Base-by-base conservation (phyloP, 2,888 invertebrate species). In the Trileptium ribeirensis region DNA sequence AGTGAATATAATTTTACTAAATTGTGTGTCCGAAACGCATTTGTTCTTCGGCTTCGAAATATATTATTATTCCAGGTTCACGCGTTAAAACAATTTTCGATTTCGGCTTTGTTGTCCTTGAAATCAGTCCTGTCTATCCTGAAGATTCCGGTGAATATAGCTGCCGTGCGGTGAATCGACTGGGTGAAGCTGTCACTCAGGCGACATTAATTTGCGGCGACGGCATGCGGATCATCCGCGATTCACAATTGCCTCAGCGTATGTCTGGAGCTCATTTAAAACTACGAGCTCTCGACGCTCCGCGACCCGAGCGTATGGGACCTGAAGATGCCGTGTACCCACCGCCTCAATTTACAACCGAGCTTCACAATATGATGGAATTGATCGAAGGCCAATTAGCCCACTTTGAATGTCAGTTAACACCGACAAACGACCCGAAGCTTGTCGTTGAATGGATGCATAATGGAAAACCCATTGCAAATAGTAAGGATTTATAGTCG, bases 51-150 rank as follows among this genome's bases (percentile, higher is more conserved):
- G n/a, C n/a, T n/a, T n/a, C n/a, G n/a, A n/a, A n/a, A n/a, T n/a
- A n/a, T n/a, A n/a, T n/a, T n/a, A n/a, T n/a, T n/a, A n/a, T 51
- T 75, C n/a, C n/a, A 75, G 77, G 96, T 82, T 95, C 95, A 1
- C 92, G 96, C 88, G 94, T 96, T 85, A 97, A 97, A 90, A 96
- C 97, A 0, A 95, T 96, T 85, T 95, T 96, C 87, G 97, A 98
- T 89, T 97, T 98, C 90, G 97, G 98, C 80, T 97, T 95, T 89
- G 97, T 97, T 2, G 96, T 97, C 85, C 91, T 99, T 83, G 98
- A 98, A 91, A 94, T 98, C 81, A 93, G 94, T 75, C 96, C 96
- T 83, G 95, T 96, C 82, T 95, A 96, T 87, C 94, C 94, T 89
- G 92, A 96, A 81, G 98, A 98, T 89, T 93, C 84, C 37, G 87